Base-by-base conservation (phyloP, 2,888 invertebrate species). In the Leptopilina drosophilae region DNA sequence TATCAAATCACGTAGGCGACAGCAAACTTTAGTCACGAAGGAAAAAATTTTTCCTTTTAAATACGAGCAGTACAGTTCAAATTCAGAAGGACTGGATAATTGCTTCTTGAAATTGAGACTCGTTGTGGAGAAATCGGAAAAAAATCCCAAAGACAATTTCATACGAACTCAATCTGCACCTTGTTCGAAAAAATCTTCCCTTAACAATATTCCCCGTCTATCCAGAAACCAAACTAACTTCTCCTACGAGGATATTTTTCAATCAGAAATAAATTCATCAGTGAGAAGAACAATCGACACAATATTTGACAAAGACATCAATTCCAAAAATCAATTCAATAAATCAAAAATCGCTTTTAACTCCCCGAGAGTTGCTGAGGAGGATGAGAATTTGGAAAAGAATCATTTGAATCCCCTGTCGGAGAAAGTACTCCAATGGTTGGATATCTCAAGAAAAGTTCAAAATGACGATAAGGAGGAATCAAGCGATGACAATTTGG, bases 391-490 rank as follows among this genome's bases (percentile, higher is more conserved):
- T n/a, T n/a, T n/a, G 2, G 9, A 33, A 56, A 14, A 26, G 2
- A 40, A 33, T 33, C 56, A 53, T n/a, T 26, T 88, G 69, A 92
- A 93, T 87, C 90, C 93, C 46, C 88, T 95, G 75, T 94, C 96
- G 0, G 96, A 96, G 81, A 93, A 96, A 78, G 97, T 97, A 0
- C 91, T 96, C 5, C 95, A 96, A 86, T 97, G 97, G 97, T 88
- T 97, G 83, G 96, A 96, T 89, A 92, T 96, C 78, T 96, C 96
- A 0, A 95, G 95, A 0, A 94, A 94, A 87, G 92, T 93, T 15
- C 83, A 83, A 26, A 82, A 88, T 75, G 86, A 83, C 66, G 84
- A 84, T 7, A 33, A 77, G 0, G 83, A 81, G 14, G 81, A 78
- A 20, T 73, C 56, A 1, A 73, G 26, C 5, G 76, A 77, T 78